These are phyloP conservation scores for Dryoscopus gambensis DNA, from an alignment of 2,113 vertebrate species.

Conservation along the genomic window DNA sequence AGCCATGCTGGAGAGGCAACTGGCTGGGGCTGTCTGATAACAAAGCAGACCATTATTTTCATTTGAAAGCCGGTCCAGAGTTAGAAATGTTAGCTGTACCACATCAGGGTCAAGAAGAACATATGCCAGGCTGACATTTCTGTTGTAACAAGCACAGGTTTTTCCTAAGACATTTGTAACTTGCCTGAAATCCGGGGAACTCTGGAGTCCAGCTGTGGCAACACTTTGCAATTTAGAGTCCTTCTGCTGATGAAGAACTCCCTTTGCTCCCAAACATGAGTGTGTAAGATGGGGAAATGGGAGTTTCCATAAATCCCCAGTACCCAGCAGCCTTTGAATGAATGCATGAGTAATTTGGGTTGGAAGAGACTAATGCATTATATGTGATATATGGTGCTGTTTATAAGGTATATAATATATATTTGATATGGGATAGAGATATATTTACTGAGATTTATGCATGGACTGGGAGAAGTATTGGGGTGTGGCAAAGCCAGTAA, in stretches of 20 bases:
- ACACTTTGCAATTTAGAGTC: background rate
- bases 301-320: background rate
- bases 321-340: background rate
- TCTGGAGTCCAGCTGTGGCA: background rate
- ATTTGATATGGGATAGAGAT: background rate
- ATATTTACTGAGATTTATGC: background rate
- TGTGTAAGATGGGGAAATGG: background rate
- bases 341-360: background rate
- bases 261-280: background rate
- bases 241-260: background rate
- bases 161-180: slow-evolving; percentile 6
- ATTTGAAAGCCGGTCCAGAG: slow-evolving; percentile 3
- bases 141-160: background rate
- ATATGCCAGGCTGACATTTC: slow-evolving; percentile 23
- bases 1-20: background rate
- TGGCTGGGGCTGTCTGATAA: slow-evolving; percentile 9
- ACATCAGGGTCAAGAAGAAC: slow-evolving; percentile 36
- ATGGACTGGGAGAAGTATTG: background rate
- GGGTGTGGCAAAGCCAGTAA: background rate
- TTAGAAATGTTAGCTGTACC: slow-evolving; percentile 10
- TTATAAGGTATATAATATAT: background rate
- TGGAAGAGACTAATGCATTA: background rate
- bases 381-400: background rate
- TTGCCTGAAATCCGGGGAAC: background rate
- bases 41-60: background rate